Percentiles rank a stretch among this genome's conserved stretches.
Evolutionary conservation across 2,888 invertebrate species (phyloP).

Genomic region (Orchesella flavescens): DNA sequence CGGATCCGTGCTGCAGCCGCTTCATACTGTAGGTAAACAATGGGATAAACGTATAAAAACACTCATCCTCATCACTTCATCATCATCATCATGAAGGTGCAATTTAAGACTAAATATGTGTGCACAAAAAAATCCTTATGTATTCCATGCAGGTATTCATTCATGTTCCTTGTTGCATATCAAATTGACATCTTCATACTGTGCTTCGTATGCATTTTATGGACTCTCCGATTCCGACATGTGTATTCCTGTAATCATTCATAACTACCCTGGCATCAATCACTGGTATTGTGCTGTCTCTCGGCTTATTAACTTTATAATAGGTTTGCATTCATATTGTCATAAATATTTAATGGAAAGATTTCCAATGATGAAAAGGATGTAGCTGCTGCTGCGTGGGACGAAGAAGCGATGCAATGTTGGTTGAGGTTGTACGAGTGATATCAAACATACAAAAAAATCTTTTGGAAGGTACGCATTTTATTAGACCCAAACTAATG

Average conservation of each 20-base stretch:
- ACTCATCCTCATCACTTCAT: background rate
- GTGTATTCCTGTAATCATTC: conserved; percentile 5
- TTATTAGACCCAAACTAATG: background rate
- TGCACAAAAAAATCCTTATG: background rate
- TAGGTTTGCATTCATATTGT: conserved; percentile 5
- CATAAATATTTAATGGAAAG: conserved; percentile 54
- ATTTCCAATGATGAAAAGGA: conserved; percentile 26
- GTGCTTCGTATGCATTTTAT: conserved; percentile 14
- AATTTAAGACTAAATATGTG: background rate
- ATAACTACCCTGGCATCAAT: conserved; percentile 34
- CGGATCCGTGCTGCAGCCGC: conserved; percentile 41
- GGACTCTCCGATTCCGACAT: background rate
- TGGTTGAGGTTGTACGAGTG: background rate
- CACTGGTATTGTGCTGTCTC: conserved; percentile 42
- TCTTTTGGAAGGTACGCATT: background rate
- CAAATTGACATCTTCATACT: conserved; percentile 33
- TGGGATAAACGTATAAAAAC: background rate
- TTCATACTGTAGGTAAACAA: conserved; percentile 36
- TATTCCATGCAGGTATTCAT: background rate
- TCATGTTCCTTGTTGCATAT: background rate
- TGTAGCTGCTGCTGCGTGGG: background rate
- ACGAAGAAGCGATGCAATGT: no score
- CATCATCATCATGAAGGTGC: background rate
- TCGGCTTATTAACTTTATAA: conserved; percentile 48
- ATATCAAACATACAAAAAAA: background rate